Conservation (phyloP, 1,140 invertebrate species). For the Phortica variegata region DNA sequence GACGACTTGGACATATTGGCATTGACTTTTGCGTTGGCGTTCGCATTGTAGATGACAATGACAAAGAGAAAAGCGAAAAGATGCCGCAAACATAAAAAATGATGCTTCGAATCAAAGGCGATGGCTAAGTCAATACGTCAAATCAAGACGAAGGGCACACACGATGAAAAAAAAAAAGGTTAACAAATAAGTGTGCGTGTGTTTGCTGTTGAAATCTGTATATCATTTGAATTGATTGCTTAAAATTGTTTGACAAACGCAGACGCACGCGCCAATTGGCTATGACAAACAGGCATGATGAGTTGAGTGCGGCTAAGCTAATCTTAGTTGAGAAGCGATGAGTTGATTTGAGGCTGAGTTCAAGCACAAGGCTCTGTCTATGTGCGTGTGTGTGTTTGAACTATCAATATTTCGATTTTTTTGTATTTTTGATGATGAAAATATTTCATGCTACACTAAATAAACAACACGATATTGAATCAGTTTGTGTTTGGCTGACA, state of each 20-base stretch:
- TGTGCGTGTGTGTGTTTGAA: constrained; percentile 13
- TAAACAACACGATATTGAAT: too few species aligned
- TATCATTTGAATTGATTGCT: constrained; percentile 51
- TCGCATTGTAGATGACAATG: too few species aligned
- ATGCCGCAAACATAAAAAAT: constrained; percentile 44
- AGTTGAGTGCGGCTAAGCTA: constrained; percentile 9
- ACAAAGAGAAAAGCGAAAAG: too few species aligned
- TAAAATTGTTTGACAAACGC: constrained; percentile 1
- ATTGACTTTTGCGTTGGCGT: constrained; percentile 11
- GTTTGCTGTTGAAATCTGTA: constrained; percentile 39
- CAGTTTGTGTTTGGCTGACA: too few species aligned
- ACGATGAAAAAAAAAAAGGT: constrained; percentile 19
- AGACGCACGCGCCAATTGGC: too few species aligned
- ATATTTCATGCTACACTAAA: too few species aligned
- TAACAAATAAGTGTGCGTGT: constrained; percentile 16
- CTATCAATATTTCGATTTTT: background rate
- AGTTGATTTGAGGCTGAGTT: constrained; percentile 5
- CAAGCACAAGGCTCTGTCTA: background rate
- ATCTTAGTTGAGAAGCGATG: constrained; percentile 3
- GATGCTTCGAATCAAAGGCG: constrained; percentile 13
- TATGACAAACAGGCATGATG: too few species aligned
- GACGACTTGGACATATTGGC: constrained; percentile 41
- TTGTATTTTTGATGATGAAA: background rate
- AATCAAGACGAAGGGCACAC: constrained; percentile 31
- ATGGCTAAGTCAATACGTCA: constrained; percentile 38